Evolutionary conservation across 2,113 vertebrate species (phyloP).

Genomic region (Piliocolobus tephrosceles): DNA sequence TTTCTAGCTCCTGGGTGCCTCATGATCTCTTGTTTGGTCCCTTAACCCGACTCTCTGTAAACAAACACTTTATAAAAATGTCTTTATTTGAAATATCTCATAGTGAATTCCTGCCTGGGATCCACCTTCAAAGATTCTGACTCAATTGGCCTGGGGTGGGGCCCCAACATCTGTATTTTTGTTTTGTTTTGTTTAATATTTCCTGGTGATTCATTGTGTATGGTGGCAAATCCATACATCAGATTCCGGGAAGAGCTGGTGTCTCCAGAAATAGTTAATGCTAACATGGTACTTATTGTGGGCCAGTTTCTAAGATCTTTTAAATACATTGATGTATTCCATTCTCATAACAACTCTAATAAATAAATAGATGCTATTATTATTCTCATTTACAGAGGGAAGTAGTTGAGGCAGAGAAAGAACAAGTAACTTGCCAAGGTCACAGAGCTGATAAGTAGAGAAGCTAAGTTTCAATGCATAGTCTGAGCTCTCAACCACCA

Average conservation of each 20-base stretch:
- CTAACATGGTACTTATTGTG: background rate
- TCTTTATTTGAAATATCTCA: background rate
- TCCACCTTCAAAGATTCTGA: background rate
- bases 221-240: background rate
- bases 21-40: accelerated
- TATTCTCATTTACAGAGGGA: background rate
- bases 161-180: background rate
- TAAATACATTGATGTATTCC: background rate
- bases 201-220: background rate
- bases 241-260: background rate
- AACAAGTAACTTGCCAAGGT: background rate
- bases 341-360: background rate
- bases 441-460: background rate
- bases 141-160: accelerated
- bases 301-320: background rate
- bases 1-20: background rate
- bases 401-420: background rate
- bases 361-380: background rate
- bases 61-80: background rate
- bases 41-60: background rate
- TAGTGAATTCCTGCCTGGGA: background rate
- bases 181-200: background rate
- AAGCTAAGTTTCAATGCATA: background rate
- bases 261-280: background rate
- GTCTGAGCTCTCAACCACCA: background rate